Conservation (phyloP, 2,113 vertebrate species). For the Sterrhoptilus dennistouni region DNA sequence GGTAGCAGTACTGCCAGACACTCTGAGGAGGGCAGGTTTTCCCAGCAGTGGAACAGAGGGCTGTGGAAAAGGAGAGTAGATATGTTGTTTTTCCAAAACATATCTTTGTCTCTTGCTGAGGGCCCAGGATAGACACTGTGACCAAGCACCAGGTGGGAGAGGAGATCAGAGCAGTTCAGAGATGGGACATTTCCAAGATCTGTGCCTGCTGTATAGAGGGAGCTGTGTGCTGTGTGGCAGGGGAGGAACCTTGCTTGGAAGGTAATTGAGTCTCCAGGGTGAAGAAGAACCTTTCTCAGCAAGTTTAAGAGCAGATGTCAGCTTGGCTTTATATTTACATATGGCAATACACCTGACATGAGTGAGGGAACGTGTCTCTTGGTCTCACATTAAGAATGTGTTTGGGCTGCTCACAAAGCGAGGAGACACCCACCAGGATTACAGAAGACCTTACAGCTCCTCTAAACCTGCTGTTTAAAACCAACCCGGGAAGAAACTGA, state of each 20-base stretch:
- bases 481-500: neutral
- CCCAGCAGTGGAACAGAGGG: neutral
- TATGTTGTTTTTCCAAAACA: rapidly evolving
- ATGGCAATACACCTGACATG: neutral
- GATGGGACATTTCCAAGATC: neutral
- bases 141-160: neutral
- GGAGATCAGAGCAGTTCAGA: neutral
- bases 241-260: neutral
- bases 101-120: neutral
- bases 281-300: neutral
- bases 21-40: neutral
- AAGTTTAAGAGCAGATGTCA: neutral
- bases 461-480: neutral
- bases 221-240: neutral
- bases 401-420: neutral
- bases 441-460: neutral
- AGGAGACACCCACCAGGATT: neutral
- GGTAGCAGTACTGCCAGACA: neutral
- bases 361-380: neutral
- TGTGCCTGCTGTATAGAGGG: rapidly evolving
- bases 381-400: neutral
- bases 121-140: rapidly evolving
- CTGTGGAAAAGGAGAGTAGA: neutral
- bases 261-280: neutral
- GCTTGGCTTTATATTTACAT: neutral